Base-by-base conservation (phyloP, 2,888 invertebrate species). In the Myopa tessellatipennis region DNA sequence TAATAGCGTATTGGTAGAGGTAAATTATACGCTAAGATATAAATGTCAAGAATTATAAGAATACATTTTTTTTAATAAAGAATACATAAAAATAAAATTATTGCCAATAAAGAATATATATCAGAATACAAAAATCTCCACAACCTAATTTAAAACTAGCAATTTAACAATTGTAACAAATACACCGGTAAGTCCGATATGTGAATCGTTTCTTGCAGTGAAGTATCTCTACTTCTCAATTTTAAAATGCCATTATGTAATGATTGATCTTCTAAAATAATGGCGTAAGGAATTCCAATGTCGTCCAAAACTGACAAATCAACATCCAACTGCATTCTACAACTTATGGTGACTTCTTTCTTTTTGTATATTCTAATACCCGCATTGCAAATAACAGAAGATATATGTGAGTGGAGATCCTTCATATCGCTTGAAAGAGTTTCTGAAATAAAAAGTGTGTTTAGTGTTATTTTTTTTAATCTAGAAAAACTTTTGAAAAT, bases 171-270 rank as follows among this genome's bases (percentile, higher is more conserved):
- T 18, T 73, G 72, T 0, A 61, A n/a, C 26, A 73, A 60, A 36
- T 40, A 73, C 7, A 10, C n/a, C 4, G 72, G 72, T 45, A 73
- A 14, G 45, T 73, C 72, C 12, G 72, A 58, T 73, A 73, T 73
- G 36, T 73, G 72, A 61, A 73, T 61, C 6, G 60, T 73, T 61
- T 73, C 72, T 16, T 61, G 72, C 45, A 73, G 60, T 40, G 26
- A 60, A 60, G 72, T 73, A 10, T 73, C 72, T 73, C 72, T 60
- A n/a, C 38, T 61, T 61, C 72, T 38, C 38, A 73, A 73, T 16
- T 73, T 73, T 18, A 73, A 26, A 5, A 73, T 38, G 1, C 72
- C 72, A 40, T 60, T 40, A 38, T 40, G 18, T 73, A 73, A 45
- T 18, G 60, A 38, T 38, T 26, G 34, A 10, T 60, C 45, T 18